phyloP scores from a whole-genome alignment of 2,797 vertebrate genomes.

The Menidia menidia region DNA sequence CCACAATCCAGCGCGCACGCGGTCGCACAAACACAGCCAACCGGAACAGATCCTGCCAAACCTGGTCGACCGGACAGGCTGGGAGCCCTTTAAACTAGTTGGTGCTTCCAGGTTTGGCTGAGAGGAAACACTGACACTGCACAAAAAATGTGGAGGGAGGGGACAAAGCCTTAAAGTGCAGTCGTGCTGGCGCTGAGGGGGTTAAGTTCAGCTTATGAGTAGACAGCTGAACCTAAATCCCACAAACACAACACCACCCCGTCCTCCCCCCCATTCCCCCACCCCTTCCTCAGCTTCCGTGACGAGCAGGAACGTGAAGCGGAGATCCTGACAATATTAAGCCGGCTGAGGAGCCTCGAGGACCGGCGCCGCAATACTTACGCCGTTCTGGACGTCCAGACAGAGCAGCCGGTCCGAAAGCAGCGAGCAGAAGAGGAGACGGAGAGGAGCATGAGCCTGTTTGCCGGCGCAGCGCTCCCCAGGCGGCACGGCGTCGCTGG shows the following conservation, averaged over 20 bases:
- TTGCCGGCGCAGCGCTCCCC: conserved; percentile 64
- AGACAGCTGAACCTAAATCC: conserved; percentile 86
- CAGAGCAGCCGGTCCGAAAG: conserved; percentile 55
- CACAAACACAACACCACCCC: conserved; percentile 68
- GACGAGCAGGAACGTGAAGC: conserved; percentile 67
- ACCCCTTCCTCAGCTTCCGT: conserved; percentile 58
- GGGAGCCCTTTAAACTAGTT: conserved; percentile 70
- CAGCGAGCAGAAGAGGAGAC: conserved; percentile 61
- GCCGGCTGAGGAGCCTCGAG: conserved; percentile 53
- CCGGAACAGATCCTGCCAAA: conserved; percentile 59
- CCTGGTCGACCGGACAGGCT: conserved; percentile 60
- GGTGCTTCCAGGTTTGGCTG: conserved; percentile 19
- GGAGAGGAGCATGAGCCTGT: conserved; percentile 73
- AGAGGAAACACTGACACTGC: conserved; percentile 63
- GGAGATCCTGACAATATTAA: conserved; percentile 69
- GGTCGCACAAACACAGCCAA: conserved; percentile 66
- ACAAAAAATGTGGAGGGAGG: conserved; percentile 54
- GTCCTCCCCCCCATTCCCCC: conserved; percentile 51
- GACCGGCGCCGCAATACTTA: conserved; percentile 74
- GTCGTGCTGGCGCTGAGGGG: conserved; percentile 42
- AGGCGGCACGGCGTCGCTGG: conserved; percentile 48
- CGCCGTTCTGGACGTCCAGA: conserved; percentile 72
- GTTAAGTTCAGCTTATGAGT: conserved; percentile 70
- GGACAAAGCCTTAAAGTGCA: conserved; percentile 50
- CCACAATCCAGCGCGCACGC: conserved; percentile 26